A percentile compares a stretch with the other conserved stretches of the same genome.
Evolutionary conservation across 2,888 invertebrate species (phyloP).

Genomic region (Nemoura dubitans): DNA sequence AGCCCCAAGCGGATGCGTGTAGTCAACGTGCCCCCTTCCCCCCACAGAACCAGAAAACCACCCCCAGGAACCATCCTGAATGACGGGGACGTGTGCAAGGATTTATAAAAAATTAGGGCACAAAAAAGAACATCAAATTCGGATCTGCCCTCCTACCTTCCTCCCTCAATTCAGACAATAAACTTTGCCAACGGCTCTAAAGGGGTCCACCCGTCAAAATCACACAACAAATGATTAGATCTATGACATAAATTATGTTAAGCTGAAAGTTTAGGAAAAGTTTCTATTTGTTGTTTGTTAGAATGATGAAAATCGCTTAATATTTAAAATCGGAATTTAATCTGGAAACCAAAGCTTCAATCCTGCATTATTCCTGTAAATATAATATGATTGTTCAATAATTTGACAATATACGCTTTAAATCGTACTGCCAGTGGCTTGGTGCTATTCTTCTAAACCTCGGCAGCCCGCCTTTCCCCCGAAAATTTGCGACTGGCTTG

Average conservation of each 20-base stretch:
- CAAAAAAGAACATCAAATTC: slow-evolving; percentile 33
- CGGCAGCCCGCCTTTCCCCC: too few species aligned
- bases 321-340: too few species aligned
- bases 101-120: slow-evolving; percentile 30
- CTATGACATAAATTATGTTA: neutral
- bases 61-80: slow-evolving; percentile 20
- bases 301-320: too few species aligned
- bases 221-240: slow-evolving; percentile 7
- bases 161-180: neutral
- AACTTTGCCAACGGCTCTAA: neutral
- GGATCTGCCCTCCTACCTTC: neutral
- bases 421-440: too few species aligned
- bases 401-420: too few species aligned
- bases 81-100: neutral
- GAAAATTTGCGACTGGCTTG: too few species aligned
- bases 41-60: neutral
- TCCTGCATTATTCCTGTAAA: too few species aligned
- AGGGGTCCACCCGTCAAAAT: neutral
- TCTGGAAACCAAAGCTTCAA: too few species aligned
- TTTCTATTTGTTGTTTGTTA: neutral
- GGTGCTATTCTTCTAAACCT: too few species aligned
- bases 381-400: too few species aligned
- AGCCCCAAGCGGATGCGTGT: neutral
- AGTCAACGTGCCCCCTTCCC: slow-evolving; percentile 4
- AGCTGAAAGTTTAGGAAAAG: neutral